Base-by-base conservation (phyloP, 2,888 invertebrate genomes). In the Orchesellides sinensis region DNA sequence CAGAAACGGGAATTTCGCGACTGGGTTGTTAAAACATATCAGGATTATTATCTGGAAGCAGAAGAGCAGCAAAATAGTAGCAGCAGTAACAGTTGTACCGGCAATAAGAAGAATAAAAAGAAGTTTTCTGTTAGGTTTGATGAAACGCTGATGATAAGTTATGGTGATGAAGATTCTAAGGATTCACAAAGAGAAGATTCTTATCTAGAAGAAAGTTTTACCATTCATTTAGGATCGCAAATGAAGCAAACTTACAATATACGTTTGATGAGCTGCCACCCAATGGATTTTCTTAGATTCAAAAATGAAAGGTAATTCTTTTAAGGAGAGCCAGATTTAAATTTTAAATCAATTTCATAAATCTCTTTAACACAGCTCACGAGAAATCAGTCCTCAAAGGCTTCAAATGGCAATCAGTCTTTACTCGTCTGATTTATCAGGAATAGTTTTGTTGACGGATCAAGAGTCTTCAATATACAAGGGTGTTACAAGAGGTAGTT, bases 211-310 rank as follows among this genome's bases (percentile, higher is more conserved):
- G 98, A 98, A 91, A 98, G 97, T 91, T 99, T 98, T 90, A 99
- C 98, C 21, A 98, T 99, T 89, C 98, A 98, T 91, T 92, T 98
- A 85, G 98, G 99, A 66, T 97, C 98, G 3, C 99, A 99, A 91
- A 93, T 99, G 90, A 99, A 99, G 90, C 98, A 98, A 89, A 99
- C 98, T 92, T 98, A 99, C 91, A 99, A 99, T 90, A 95, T 99
- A 84, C 92, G 99, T 73, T 94, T 99, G 84, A 92, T 98, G 32
- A 95, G 96, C 79, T 94, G 95, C 21, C 94, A 96, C 90, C 93
- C 95, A 14, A 92, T 96, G 88, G 96, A 97, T 89, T 92, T 98
- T 70, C 80, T 87, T n/a, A 69, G 85, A 75, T 88, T 88, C 82
- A 86, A 86, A 84, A 88, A 86, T 81, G 87, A 88, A 83, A 86